Conservation (phyloP, 2,888 invertebrate genomes). For the Drosophila neonasuta region DNA sequence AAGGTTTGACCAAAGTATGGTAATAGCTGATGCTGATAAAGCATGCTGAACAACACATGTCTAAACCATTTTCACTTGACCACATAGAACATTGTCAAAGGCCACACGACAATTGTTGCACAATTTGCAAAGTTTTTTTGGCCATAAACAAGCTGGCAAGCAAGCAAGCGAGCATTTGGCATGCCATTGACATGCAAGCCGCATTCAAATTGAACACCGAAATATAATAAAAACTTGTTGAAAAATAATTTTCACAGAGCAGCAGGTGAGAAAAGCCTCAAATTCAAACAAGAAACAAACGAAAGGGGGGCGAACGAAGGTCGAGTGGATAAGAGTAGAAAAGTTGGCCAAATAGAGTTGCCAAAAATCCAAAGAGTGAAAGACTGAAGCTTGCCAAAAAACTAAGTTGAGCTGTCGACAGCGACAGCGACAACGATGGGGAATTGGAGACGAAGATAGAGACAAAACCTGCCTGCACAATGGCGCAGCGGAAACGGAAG, state of each 20-base stretch:
- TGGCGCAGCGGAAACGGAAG: conserved; percentile 78
- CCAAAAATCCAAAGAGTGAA: conserved; percentile 20
- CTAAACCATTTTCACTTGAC: conserved; percentile 17
- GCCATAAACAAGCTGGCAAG: conserved; percentile 11
- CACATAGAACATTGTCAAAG: conserved; percentile 15
- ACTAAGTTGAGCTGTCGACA: conserved; percentile 7
- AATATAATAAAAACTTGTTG: conserved; percentile 52
- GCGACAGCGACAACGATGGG: neutral
- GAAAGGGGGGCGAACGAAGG: neutral
- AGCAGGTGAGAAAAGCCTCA: conserved; percentile 20
- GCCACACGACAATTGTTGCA: conserved; percentile 31
- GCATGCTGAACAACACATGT: conserved; percentile 6
- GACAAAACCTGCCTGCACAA: conserved; percentile 64
- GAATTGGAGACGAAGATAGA: conserved; percentile 21
- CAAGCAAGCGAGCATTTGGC: conserved; percentile 13
- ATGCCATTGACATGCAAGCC: conserved; percentile 40
- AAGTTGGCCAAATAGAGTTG: conserved; percentile 40
- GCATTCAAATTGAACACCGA: conserved; percentile 41
- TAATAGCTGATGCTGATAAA: neutral
- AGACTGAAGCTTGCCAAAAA: conserved; percentile 42
- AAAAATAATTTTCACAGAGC: conserved; percentile 34
- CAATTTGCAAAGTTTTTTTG: conserved; percentile 12
- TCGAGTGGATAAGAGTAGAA: neutral
- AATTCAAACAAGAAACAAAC: conserved; percentile 21
- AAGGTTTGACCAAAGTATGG: neutral